Percentiles rank a stretch among this genome's conserved stretches.
phyloP scores from a whole-genome alignment of 2,113 vertebrate genomes.

The Chaetorhynchus papuensis region DNA sequence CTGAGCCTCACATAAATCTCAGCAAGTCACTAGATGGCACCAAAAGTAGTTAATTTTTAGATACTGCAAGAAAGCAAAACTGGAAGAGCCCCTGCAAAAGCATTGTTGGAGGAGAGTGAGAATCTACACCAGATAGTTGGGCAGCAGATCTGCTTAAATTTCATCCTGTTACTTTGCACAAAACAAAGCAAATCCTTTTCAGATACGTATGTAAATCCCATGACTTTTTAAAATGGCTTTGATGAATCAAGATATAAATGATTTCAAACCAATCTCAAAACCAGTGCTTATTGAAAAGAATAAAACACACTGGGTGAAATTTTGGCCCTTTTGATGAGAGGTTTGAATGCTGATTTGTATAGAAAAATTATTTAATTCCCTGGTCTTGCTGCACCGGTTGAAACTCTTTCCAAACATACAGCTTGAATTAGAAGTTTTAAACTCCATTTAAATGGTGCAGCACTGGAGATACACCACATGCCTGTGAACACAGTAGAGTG shows the following conservation, averaged over 20 bases:
- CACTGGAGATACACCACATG: not conserved
- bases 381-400: not conserved
- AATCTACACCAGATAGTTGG: not conserved
- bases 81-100: not conserved
- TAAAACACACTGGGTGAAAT: not conserved
- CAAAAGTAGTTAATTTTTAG: conserved; percentile 61
- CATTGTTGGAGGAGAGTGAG: not conserved
- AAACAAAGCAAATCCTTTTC: not conserved
- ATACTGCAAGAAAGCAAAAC: not conserved
- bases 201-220: not conserved
- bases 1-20: conserved; percentile 3
- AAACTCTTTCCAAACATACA: not conserved
- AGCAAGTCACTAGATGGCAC: conserved; percentile 63
- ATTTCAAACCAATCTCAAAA: not conserved
- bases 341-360: not conserved
- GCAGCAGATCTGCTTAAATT: not conserved
- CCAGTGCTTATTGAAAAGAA: not conserved
- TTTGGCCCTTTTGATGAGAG: not conserved
- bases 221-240: not conserved
- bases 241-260: not conserved
- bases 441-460: not conserved
- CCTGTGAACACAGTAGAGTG: not conserved
- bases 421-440: not conserved
- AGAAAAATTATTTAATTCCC: not conserved
- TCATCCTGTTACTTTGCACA: not conserved